These are phyloP conservation scores for Bufo gargarizans DNA, from an alignment of 2,113 vertebrate genomes.

Conservation along the genomic window DNA sequence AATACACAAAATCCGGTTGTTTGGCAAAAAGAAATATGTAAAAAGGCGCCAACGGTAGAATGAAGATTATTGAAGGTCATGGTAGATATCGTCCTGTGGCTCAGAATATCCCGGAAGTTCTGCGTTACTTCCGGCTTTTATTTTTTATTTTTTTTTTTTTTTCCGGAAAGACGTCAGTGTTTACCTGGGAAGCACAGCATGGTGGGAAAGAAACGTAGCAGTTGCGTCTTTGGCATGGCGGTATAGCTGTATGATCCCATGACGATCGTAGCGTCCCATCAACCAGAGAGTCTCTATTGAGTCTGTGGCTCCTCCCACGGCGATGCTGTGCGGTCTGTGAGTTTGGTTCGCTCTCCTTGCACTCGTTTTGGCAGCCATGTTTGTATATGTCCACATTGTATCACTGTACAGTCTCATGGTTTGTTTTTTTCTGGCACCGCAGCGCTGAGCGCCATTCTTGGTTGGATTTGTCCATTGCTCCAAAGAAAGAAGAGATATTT, in stretches of 20 bases:
- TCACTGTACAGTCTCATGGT: background rate
- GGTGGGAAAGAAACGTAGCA: conserved; percentile 52
- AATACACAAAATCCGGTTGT: conserved; percentile 4
- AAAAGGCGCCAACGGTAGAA: conserved; percentile 32
- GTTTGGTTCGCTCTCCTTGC: conserved; percentile 24
- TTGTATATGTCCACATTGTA: background rate
- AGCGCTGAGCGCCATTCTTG: conserved; percentile 8
- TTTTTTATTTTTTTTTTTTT: background rate
- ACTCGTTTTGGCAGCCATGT: conserved; percentile 29
- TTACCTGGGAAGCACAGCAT: conserved; percentile 46
- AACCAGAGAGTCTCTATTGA: conserved; percentile 20
- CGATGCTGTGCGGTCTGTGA: conserved; percentile 28
- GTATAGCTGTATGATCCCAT: conserved; percentile 64
- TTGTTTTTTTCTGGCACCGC: background rate
- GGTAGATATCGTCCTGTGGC: conserved; percentile 25
- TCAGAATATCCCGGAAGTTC: conserved; percentile 35
- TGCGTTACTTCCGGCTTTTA: background rate
- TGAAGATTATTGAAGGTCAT: background rate
- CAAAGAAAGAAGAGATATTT: conserved; percentile 26
- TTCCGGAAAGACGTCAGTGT: background rate
- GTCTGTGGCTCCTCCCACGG: conserved; percentile 30
- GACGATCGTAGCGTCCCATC: conserved; percentile 42
- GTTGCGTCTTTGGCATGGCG: conserved; percentile 64
- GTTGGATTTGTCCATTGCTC: conserved; percentile 61
- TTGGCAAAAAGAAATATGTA: conserved; percentile 14